Evolutionary conservation across 2,888 invertebrate species (phyloP).

Genomic region (Tanytarsus gracilentus): DNA sequence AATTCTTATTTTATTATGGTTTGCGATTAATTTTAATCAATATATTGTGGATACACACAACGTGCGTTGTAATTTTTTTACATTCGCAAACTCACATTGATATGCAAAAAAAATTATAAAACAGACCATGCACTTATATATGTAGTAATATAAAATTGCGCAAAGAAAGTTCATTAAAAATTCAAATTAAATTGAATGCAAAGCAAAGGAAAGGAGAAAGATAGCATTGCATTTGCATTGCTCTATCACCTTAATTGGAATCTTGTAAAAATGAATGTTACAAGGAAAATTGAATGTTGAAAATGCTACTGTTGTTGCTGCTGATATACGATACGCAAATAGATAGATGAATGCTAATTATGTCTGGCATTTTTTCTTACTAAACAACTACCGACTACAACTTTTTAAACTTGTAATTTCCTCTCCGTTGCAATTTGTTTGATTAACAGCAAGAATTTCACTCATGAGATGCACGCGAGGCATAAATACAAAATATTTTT

Average conservation of each 20-base stretch:
- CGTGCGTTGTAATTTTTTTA: no score
- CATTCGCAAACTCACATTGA: no score
- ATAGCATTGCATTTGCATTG: neutral
- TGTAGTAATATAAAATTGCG: neutral
- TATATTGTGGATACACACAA: no score
- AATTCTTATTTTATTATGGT: no score
- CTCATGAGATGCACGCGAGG: neutral
- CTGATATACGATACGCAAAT: neutral
- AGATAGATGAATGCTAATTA: constrained; percentile 18
- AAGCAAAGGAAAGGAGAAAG: neutral
- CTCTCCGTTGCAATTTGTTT: neutral
- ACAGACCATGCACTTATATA: neutral
- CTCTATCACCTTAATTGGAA: constrained; percentile 7
- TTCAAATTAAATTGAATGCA: constrained; percentile 13
- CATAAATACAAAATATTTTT: neutral
- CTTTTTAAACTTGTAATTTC: constrained; percentile 1
- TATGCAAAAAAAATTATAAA: neutral
- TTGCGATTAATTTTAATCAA: no score
- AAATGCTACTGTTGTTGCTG: no score
- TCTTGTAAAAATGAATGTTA: constrained; percentile 16
- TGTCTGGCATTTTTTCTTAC: neutral
- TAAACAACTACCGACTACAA: neutral
- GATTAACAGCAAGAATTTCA: neutral
- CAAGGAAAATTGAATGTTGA: neutral
- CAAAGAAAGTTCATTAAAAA: constrained; percentile 23